phyloP scores from a whole-genome alignment of 2,888 invertebrate species.

The Erebia aethiops region DNA sequence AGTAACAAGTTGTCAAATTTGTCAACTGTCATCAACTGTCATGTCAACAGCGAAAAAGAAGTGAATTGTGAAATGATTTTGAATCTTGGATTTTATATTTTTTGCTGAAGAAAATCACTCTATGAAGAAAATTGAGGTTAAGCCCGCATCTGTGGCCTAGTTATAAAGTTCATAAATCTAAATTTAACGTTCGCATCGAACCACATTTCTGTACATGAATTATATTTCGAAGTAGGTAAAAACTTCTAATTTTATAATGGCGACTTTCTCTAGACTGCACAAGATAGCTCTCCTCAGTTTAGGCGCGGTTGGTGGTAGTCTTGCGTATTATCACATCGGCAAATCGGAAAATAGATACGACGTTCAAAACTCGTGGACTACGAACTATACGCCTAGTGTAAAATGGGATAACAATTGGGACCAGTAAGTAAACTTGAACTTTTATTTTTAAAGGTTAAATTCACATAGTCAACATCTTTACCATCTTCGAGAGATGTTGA shows the following conservation, averaged over 20 bases:
- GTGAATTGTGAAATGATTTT: too few relatives aligned
- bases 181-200: neutral
- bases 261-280: conserved; percentile 81
- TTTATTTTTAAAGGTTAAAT: neutral
- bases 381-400: conserved; percentile 84
- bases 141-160: neutral
- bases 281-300: conserved; percentile 83
- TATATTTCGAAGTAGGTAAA: conserved; percentile 12
- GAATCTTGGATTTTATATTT: too few relatives aligned
- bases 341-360: conserved; percentile 69
- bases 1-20: too few relatives aligned
- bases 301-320: conserved; percentile 86
- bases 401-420: conserved; percentile 97
- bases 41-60: too few relatives aligned
- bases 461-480: neutral
- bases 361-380: conserved; percentile 87
- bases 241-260: conserved; percentile 62
- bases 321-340: conserved; percentile 83
- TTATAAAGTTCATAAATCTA: neutral
- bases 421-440: conserved; percentile 81
- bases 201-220: conserved; percentile 1
- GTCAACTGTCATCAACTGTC: too few relatives aligned
- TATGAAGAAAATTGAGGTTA: neutral
- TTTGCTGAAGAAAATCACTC: too few relatives aligned
- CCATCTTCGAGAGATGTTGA: too few relatives aligned